Base-by-base conservation (phyloP, 2,113 vertebrate genomes). In the Astur gentilis region DNA sequence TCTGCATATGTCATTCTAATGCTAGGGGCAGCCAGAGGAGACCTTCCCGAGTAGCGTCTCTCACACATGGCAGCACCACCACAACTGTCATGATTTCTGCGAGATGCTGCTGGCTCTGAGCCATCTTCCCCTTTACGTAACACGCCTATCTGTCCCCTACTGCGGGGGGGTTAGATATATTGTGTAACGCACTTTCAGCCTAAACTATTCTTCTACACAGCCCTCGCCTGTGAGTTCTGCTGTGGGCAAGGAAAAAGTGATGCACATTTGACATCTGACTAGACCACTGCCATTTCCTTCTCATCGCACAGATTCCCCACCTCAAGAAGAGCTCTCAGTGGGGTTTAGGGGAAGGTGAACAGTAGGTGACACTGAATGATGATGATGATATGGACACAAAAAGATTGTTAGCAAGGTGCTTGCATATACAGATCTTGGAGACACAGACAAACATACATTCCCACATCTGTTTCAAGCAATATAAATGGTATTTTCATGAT, bases 251-350 rank as follows among this genome's bases (percentile, higher is more conserved):
- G 87, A 88, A 92, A 92, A 96, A 83, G 73, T 86, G 16, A 90
- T 85, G 66, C 2, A 1, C 5, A 1, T 71, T 83, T 77, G 71
- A 82, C 57, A 61, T 76, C 84, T 87, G 66, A 69, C 45, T 45
- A 90, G 67, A 90, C 54, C 88, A 62, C 71, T 90, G 66, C 58
- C 50, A 12, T 79, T 97, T 96, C 79, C 82, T 90, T 77, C 79
- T 83, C 38, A 5, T 50, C 4, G 7, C 64, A 54, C 25, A 40
- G n/a, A 65, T 58, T 77, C 54, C 42, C 12, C 57, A 62, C 17
- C 44, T 57, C 54, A 72, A 69, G 14, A 75, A 60, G 34, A 64
- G 21, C 58, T 69, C 8, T 11, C 38, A 31, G 57, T 1, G 0
- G 27, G 25, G 34, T 69, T 91, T 67, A 93, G 31, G 55, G 44